phyloP scores from a whole-genome alignment of 1,140 invertebrate species.

The Pseudoatta argentina region DNA sequence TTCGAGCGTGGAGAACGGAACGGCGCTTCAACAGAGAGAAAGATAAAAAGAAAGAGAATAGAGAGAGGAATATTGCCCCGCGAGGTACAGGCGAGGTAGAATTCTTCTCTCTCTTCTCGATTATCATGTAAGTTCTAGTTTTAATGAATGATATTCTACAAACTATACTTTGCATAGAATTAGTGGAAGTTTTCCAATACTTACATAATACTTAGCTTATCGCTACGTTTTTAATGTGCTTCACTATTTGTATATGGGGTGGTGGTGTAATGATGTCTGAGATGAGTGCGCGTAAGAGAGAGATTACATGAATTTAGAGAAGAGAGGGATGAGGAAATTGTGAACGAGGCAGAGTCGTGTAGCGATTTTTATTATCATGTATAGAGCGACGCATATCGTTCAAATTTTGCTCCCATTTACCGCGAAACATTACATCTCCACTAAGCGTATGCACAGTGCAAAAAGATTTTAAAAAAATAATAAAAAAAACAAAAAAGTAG shows the following conservation, averaged over 20 bases:
- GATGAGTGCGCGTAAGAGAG: conserved; percentile 33
- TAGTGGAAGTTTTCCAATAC: conserved; percentile 92
- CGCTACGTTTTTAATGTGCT: conserved; percentile 81
- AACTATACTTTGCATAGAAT: conserved; percentile 96
- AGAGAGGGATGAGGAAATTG: neutral
- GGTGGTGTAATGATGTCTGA: conserved; percentile 66
- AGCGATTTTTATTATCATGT: conserved; percentile 41
- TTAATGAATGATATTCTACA: conserved; percentile 86
- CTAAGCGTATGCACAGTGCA: conserved; percentile 72
- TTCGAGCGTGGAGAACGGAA: conserved; percentile 1
- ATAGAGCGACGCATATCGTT: conserved; percentile 33
- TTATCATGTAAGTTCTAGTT: conserved; percentile 65
- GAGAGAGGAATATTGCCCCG: neutral
- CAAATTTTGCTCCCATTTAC: conserved; percentile 47
- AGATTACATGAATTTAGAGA: neutral
- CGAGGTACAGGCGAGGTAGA: neutral
- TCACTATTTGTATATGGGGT: conserved; percentile 69
- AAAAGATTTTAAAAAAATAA: conserved; percentile 16
- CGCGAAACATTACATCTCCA: conserved; percentile 65
- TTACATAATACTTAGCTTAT: conserved; percentile 80
- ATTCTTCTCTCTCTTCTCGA: conserved; percentile 7
- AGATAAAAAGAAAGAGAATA: conserved; percentile 7
- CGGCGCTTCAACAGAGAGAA: conserved; percentile 1
- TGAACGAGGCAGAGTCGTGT: neutral
- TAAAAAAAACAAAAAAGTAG: conserved; percentile 59